phyloP scores from a whole-genome alignment of 2,888 invertebrate genomes.

The Zootermopsis nevadensis region DNA sequence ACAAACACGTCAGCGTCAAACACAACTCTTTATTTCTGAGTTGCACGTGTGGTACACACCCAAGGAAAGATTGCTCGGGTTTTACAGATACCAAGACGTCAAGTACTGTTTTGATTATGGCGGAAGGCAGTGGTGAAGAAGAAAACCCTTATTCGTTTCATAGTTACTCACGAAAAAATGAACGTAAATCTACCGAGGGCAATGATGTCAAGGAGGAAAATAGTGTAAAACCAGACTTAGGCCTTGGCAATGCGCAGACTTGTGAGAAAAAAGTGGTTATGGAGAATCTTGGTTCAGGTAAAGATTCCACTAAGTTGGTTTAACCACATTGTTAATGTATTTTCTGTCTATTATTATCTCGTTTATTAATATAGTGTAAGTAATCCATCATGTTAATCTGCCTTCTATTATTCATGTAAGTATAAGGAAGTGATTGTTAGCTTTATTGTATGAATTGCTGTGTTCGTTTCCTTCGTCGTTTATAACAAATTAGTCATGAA shows the following conservation, averaged over 20 bases:
- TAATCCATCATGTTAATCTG: too few relatives aligned
- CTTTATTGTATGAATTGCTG: too few relatives aligned
- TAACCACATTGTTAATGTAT: not conserved
- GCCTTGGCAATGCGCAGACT: conserved; percentile 63
- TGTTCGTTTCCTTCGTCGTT: too few relatives aligned
- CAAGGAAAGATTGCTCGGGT: conserved; percentile 1
- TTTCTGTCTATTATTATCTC: not conserved
- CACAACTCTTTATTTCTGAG: not conserved
- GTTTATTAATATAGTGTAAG: too few relatives aligned
- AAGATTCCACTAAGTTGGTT: conserved; percentile 34
- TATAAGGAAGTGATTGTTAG: too few relatives aligned
- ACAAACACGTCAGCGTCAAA: not conserved
- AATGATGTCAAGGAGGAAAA: conserved; percentile 61
- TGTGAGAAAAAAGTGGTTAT: conserved; percentile 49
- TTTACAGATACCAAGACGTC: conserved; percentile 24
- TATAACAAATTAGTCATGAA: too few relatives aligned
- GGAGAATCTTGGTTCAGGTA: conserved; percentile 48
- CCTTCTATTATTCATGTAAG: too few relatives aligned
- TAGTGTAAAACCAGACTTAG: conserved; percentile 65
- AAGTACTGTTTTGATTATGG: conserved; percentile 48
- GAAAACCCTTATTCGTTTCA: conserved; percentile 47
- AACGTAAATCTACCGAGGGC: conserved; percentile 39
- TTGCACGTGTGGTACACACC: conserved; percentile 7
- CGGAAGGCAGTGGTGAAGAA: conserved; percentile 50
- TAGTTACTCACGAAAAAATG: conserved; percentile 44